phyloP scores from a whole-genome alignment of 2,113 vertebrate genomes.

The Mus spicilegus region DNA sequence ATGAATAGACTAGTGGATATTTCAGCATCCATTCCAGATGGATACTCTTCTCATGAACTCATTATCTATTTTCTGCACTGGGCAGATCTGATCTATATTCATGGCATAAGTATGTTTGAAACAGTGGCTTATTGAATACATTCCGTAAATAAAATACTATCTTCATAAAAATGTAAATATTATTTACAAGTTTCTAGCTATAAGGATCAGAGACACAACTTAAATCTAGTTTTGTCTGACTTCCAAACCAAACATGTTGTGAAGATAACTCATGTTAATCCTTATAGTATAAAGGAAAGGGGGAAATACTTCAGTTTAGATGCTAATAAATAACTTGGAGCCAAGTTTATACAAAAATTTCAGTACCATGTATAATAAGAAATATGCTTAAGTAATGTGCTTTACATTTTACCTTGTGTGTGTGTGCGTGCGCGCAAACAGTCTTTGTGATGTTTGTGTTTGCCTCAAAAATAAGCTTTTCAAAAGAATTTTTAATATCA shows the following conservation, averaged over 20 bases:
- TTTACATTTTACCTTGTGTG: not conserved
- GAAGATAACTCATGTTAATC: not conserved
- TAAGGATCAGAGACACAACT: not conserved
- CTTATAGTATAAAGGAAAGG: not conserved
- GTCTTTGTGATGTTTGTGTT: not conserved
- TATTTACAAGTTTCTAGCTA: not conserved
- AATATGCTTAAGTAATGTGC: not conserved
- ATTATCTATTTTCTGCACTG: not conserved
- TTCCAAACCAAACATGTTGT: not conserved
- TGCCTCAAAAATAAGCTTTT: constrained; percentile 13
- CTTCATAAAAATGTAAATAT: not conserved
- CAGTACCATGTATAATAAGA: not conserved
- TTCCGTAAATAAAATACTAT: not conserved
- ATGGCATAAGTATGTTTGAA: not conserved
- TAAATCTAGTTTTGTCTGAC: not conserved
- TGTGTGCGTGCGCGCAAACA: not conserved
- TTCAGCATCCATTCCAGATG: not conserved
- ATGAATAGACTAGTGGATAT: not conserved
- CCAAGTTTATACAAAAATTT: not conserved
- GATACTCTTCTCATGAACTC: not conserved
- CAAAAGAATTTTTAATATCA: not conserved
- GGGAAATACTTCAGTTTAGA: not conserved
- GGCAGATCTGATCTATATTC: not conserved
- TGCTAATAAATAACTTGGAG: not conserved
- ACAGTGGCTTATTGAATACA: not conserved